Evolutionary conservation across 2,888 invertebrate genomes (phyloP).

Genomic region (Nomada lathburiana): DNA sequence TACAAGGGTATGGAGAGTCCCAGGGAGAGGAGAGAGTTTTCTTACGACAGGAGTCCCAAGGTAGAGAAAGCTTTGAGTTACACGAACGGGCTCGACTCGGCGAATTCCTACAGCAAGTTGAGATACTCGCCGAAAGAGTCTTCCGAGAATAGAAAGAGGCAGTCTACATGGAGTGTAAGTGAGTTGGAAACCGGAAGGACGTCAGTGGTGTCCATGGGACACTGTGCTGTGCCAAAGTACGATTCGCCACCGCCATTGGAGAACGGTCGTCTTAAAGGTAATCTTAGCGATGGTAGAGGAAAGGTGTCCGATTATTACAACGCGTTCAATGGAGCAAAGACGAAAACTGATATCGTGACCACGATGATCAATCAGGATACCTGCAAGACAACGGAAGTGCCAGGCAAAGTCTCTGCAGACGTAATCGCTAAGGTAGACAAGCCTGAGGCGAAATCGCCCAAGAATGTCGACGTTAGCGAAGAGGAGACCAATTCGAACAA

Average conservation of each 20-base stretch:
- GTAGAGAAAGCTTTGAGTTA: slow-evolving; percentile 67
- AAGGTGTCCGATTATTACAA: slow-evolving; percentile 53
- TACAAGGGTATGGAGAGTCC: slow-evolving; percentile 68
- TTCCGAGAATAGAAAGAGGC: slow-evolving; percentile 71
- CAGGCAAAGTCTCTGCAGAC: slow-evolving; percentile 70
- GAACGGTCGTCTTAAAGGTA: slow-evolving; percentile 68
- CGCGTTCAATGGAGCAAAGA: slow-evolving; percentile 54
- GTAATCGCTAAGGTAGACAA: slow-evolving; percentile 66
- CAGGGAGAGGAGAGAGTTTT: slow-evolving; percentile 68
- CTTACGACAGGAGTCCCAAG: slow-evolving; percentile 70
- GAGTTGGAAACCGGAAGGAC: slow-evolving; percentile 69
- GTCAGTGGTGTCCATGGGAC: slow-evolving; percentile 39
- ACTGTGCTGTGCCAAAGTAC: slow-evolving; percentile 56
- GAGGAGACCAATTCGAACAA: slow-evolving; percentile 87
- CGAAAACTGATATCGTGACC: slow-evolving; percentile 49
- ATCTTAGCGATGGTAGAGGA: slow-evolving; percentile 52
- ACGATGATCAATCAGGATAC: slow-evolving; percentile 64
- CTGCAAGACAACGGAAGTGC: slow-evolving; percentile 73
- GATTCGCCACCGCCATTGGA: slow-evolving; percentile 65
- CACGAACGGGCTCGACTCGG: slow-evolving; percentile 67
- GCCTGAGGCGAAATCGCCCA: slow-evolving; percentile 62
- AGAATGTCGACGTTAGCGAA: slow-evolving; percentile 53
- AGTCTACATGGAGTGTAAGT: slow-evolving; percentile 70
- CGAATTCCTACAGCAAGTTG: slow-evolving; percentile 68
- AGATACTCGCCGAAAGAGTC: slow-evolving; percentile 71